Conservation (phyloP, 2,113 vertebrate species). For the Danio rerio region DNA sequence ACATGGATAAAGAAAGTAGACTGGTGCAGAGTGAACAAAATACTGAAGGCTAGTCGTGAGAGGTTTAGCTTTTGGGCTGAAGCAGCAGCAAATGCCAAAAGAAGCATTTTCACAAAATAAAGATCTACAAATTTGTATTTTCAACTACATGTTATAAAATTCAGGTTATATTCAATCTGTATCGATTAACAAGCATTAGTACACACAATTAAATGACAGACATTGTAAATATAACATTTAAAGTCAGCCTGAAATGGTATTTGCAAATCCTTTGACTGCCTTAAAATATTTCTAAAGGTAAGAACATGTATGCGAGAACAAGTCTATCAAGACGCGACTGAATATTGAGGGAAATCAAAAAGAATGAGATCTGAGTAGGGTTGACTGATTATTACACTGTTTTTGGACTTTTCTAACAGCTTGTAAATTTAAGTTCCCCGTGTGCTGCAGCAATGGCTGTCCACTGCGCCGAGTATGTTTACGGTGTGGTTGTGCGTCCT, state of each 20-base stretch:
- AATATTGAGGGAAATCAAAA: background rate
- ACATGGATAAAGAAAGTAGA: constrained; percentile 5
- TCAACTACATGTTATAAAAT: background rate
- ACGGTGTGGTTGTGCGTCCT: too few species aligned
- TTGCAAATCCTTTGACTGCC: background rate
- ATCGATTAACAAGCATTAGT: background rate
- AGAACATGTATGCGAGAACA: background rate
- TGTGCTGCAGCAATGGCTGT: too few species aligned
- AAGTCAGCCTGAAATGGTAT: constrained; percentile 3
- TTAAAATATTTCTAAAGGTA: background rate
- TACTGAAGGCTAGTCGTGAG: background rate
- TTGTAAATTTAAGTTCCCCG: too few species aligned
- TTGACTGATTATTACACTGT: too few species aligned
- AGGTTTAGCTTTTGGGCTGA: background rate
- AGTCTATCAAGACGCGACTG: background rate
- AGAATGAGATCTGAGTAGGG: too few species aligned
- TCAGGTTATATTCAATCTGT: background rate
- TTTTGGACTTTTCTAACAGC: too few species aligned
- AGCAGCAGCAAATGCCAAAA: background rate
- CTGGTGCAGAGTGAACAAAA: constrained; percentile 3
- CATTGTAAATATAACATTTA: background rate
- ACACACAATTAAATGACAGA: background rate
- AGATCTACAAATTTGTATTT: background rate
- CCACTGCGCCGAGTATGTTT: too few species aligned
- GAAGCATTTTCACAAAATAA: too few species aligned